Evolutionary conservation across 37 sponge, comb jelly and placozoan species (phyloP), one percentile per base, ranked within the genome.

Genomic region (Eunapius fragilis): DNA sequence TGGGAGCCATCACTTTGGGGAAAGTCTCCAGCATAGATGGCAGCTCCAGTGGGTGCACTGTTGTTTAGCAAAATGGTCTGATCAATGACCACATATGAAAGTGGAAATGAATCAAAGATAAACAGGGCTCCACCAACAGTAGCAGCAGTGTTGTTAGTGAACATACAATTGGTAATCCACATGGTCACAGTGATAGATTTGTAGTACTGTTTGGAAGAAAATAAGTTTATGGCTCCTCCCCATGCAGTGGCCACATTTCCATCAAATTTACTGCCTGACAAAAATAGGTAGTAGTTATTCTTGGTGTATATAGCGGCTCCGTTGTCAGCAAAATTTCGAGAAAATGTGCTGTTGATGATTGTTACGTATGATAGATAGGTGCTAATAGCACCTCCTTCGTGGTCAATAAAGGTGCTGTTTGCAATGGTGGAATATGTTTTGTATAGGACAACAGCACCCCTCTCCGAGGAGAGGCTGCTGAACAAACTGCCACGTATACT

Each of bases 281-380:
- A 38, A 71, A 73, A 80, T 31, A 80, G 87, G 23, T 80, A 80
- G 19, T 72, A 36, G n/a, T 58, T 25, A 67, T 77, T 31, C 11
- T 77, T 35, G 9, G 31, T 36, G 32, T 77, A 77, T 0, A 41
- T 41, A 6, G 41, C 41, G 41, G 41, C 41, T 6, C 41, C 41
- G 6, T 9, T 6, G 41, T 3, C 6, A 6, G 41, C 41, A 6
- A 41, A 41, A 41, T 41, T 41, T 41, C 6, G 3, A 6, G 41
- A 3, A 41, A 41, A 41, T 3, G 41, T 41, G 41, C 41, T 41
- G 41, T 41, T 41, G 6, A 41, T 41, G 6, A 41, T 6, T 3
- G 6, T 9, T 6, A 41, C 41, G 6, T 41, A 41, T 3, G 41
- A 41, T 9, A 9, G 6, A 6, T 41, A 41, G 3, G 41, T 6